A percentile compares a stretch with the other conserved stretches of the same genome.
Conservation (phyloP, 2,113 vertebrate genomes). For the Thamnaconus septentrionalis region DNA sequence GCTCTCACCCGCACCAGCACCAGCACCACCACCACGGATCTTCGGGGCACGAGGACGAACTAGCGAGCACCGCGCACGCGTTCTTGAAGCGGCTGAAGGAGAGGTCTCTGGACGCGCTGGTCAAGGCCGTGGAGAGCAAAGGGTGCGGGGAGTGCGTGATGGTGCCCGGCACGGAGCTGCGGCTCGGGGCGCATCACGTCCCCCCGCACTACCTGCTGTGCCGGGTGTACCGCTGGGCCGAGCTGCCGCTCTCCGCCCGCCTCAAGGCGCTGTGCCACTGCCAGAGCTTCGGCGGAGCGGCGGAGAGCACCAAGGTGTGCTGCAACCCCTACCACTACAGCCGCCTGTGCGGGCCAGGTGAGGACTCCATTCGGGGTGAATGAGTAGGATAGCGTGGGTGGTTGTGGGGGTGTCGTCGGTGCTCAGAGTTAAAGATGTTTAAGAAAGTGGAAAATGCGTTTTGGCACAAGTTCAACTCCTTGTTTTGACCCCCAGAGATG, state of each 20-base stretch:
- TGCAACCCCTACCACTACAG: slow-evolving; percentile 98
- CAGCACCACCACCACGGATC: too few species aligned
- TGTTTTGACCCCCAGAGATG: too few species aligned
- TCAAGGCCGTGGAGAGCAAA: slow-evolving; percentile 90
- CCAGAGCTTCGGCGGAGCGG: slow-evolving; percentile 80
- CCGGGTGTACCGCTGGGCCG: slow-evolving; percentile 91
- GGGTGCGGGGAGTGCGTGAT: slow-evolving; percentile 87
- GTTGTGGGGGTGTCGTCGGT: too few species aligned
- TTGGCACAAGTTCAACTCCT: too few species aligned
- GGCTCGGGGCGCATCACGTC: slow-evolving; percentile 76
- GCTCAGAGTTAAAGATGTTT: too few species aligned
- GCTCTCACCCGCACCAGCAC: slow-evolving; percentile 19
- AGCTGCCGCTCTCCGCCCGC: slow-evolving; percentile 84
- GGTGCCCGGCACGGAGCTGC: slow-evolving; percentile 82
- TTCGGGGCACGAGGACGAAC: slow-evolving; percentile 71
- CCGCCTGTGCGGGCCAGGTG: slow-evolving; percentile 92
- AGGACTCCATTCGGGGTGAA: slow-evolving; percentile 45
- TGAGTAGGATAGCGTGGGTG: not conserved
- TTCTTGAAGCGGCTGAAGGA: slow-evolving; percentile 92
- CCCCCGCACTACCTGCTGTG: slow-evolving; percentile 87
- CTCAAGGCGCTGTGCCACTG: slow-evolving; percentile 89
- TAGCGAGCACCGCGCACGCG: slow-evolving; percentile 83
- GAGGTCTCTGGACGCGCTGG: slow-evolving; percentile 84
- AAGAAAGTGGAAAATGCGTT: too few species aligned
- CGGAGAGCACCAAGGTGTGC: slow-evolving; percentile 79